phyloP scores from a whole-genome alignment of 2,113 vertebrate species.

The Epinephelus lanceolatus region DNA sequence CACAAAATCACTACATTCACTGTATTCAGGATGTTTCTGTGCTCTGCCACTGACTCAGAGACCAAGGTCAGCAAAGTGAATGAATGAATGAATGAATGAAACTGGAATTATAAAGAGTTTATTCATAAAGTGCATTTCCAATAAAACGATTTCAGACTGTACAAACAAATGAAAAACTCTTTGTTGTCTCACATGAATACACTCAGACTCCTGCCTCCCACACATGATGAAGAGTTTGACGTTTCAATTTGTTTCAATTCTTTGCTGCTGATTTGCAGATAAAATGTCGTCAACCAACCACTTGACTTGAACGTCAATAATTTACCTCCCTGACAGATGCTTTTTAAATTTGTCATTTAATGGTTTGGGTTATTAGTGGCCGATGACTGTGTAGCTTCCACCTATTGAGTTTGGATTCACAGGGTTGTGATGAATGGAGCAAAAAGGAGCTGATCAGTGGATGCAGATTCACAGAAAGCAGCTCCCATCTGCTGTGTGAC shows the following conservation, averaged over 20 bases:
- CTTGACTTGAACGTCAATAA: not conserved
- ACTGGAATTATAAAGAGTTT: not conserved
- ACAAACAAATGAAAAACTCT: not conserved
- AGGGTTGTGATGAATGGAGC: no score
- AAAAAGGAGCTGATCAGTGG: no score
- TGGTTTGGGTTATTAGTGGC: no score
- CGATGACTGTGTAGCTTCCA: no score
- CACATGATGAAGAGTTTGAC: not conserved
- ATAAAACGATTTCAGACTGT: slow-evolving; percentile 3
- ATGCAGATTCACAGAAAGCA: no score
- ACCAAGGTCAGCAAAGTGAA: not conserved
- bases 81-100: not conserved
- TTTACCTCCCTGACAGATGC: not conserved
- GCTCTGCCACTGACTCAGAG: not conserved
- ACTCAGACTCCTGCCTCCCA: not conserved
- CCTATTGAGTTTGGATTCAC: no score
- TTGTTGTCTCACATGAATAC: not conserved
- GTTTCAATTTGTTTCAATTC: not conserved
- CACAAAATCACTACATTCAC: no score
- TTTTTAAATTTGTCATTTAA: not conserved
- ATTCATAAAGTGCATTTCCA: slow-evolving; percentile 17
- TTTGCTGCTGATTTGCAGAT: not conserved
- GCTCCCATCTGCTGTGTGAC: no score
- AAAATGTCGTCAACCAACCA: not conserved
- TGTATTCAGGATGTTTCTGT: not conserved